Percentiles rank a stretch among this genome's conserved stretches.
Conservation (phyloP, 2,888 invertebrate genomes). For the Tineola bisselliella region DNA sequence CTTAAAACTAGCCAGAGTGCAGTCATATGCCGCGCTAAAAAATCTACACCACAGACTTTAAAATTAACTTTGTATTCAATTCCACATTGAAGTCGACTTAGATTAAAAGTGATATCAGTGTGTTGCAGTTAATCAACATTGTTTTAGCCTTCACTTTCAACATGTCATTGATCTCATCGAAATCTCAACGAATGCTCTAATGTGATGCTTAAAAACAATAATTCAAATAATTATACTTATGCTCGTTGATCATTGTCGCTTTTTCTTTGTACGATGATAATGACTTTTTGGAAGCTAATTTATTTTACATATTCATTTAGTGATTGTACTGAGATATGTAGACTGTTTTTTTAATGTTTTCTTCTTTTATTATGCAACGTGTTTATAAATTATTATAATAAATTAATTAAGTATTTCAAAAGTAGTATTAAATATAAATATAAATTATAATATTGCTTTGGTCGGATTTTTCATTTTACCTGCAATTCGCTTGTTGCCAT, state of each 20-base stretch:
- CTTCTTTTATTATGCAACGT: too few relatives aligned
- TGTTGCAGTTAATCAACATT: neutral
- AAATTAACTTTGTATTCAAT: too few relatives aligned
- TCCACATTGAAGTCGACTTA: neutral
- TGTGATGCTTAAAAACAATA: neutral
- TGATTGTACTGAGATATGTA: too few relatives aligned
- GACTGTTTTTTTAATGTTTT: too few relatives aligned
- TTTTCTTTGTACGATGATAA: neutral
- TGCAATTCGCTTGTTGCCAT: constrained; percentile 10
- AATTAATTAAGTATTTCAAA: too few relatives aligned
- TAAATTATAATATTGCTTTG: neutral
- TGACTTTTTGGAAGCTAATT: neutral
- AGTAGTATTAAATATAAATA: too few relatives aligned
- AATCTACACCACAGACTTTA: too few relatives aligned
- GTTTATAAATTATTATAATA: too few relatives aligned
- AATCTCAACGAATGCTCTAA: neutral
- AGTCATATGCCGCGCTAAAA: too few relatives aligned
- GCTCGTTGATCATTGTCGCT: neutral
- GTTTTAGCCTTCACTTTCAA: neutral
- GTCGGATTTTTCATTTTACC: neutral
- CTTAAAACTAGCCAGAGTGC: too few relatives aligned
- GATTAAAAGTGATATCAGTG: neutral
- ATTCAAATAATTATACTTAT: constrained; percentile 1
- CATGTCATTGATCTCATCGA: neutral
- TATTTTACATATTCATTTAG: neutral